Evolutionary conservation across 1,140 invertebrate genomes (phyloP).

Genomic region (Hylaeus volcanicus): DNA sequence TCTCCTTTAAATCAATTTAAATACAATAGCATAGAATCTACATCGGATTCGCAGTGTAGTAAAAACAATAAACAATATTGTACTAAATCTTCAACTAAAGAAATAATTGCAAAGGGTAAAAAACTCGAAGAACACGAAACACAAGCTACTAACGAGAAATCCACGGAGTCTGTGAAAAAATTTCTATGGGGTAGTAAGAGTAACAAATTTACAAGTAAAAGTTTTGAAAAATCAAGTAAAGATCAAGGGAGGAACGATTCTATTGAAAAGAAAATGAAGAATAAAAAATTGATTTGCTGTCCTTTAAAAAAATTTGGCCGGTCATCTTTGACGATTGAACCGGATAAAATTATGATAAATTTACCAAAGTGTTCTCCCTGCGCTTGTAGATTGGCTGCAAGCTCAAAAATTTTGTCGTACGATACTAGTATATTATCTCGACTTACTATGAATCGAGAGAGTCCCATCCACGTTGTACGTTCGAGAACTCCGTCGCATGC

Average conservation of each 20-base stretch:
- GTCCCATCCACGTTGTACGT: conserved; percentile 71
- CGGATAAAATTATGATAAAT: conserved; percentile 74
- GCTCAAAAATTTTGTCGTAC: conserved; percentile 77
- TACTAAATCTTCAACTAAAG: conserved; percentile 56
- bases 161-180: conserved; percentile 50
- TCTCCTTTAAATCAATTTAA: conserved; percentile 56
- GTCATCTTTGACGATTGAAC: conserved; percentile 72
- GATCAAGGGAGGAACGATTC: conserved; percentile 59
- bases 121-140: conserved; percentile 28
- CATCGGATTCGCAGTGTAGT: conserved; percentile 55
- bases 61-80: conserved; percentile 58
- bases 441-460: conserved; percentile 66
- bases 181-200: conserved; percentile 65
- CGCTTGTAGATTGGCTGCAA: conserved; percentile 76
- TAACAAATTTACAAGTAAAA: conserved; percentile 56
- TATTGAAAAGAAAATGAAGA: conserved; percentile 64
- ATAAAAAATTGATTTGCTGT: conserved; percentile 69
- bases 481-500: conserved; percentile 69
- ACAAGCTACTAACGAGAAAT: conserved; percentile 19
- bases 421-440: conserved; percentile 46
- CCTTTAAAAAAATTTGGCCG: conserved; percentile 74
- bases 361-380: conserved; percentile 79
- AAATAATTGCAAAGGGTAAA: conserved; percentile 47
- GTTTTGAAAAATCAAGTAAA: conserved; percentile 57
- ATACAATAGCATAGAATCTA: conserved; percentile 63